A percentile compares a stretch with the other conserved stretches of the same genome.
phyloP scores from a whole-genome alignment of 1,140 invertebrate species.

The Propsilocerus akamusi region DNA sequence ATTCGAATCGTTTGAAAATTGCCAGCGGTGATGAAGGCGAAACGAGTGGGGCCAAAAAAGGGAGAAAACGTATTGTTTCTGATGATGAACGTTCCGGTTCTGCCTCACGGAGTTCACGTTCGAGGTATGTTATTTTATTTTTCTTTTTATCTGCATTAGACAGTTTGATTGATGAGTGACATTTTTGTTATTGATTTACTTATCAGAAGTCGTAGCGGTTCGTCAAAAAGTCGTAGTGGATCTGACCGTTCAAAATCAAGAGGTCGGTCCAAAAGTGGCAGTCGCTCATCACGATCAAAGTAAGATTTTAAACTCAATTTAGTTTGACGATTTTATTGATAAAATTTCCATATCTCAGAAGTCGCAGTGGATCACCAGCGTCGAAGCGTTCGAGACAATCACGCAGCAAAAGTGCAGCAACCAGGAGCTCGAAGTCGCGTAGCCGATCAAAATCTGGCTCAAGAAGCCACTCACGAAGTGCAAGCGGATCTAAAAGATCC shows the following conservation, averaged over 20 bases:
- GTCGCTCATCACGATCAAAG: constrained; percentile 19
- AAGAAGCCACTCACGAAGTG: constrained; percentile 10
- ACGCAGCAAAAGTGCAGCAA: neutral
- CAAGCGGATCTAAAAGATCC: too few species aligned
- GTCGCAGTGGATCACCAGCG: too few species aligned
- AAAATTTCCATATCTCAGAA: constrained; percentile 5
- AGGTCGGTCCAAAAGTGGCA: constrained; percentile 7
- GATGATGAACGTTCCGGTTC: constrained; percentile 23
- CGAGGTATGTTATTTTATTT: constrained; percentile 10
- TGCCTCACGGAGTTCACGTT: constrained; percentile 12
- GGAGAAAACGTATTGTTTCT: constrained; percentile 24
- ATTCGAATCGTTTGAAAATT: too few species aligned
- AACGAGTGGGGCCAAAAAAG: constrained; percentile 26
- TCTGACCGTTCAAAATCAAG: neutral
- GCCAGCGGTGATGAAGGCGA: constrained; percentile 13
- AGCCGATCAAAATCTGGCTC: constrained; percentile 15
- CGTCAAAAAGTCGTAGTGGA: neutral
- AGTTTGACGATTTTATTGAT: neutral
- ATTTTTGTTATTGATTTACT: constrained; percentile 12
- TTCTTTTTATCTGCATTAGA: constrained; percentile 8
- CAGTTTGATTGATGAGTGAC: constrained; percentile 17
- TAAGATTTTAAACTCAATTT: constrained; percentile 15
- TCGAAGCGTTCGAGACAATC: too few species aligned
- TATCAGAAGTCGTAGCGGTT: constrained; percentile 13
- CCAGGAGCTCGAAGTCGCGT: constrained; percentile 12